A percentile compares a stretch with the other conserved stretches of the same genome.
phyloP scores from a whole-genome alignment of 2,888 invertebrate species.

The Lamproptera curius region DNA sequence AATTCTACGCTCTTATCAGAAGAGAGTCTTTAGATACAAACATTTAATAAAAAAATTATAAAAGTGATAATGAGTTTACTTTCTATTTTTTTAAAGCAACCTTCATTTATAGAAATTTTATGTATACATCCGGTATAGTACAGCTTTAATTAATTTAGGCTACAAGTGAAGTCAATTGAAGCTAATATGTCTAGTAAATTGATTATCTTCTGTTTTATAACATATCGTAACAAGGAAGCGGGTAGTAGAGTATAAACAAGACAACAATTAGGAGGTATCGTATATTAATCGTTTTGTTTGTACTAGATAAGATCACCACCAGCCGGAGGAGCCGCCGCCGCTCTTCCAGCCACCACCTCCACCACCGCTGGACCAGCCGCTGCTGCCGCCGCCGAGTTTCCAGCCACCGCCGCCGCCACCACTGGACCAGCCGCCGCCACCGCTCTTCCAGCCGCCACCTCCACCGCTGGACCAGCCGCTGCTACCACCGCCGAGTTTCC shows the following conservation, averaged over 20 bases:
- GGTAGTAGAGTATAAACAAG: constrained; percentile 4
- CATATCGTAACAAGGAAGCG: too few relatives aligned
- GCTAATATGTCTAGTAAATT: too few relatives aligned
- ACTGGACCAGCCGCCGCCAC: constrained; percentile 34
- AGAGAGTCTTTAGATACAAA: too few relatives aligned
- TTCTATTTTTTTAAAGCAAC: too few relatives aligned
- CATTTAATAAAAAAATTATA: too few relatives aligned
- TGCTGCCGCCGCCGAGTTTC: constrained; percentile 39
- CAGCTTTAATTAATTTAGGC: too few relatives aligned
- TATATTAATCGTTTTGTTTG: constrained; percentile 51
- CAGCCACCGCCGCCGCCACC: constrained; percentile 45
- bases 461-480: constrained; percentile 28
- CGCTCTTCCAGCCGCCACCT: constrained; percentile 35
- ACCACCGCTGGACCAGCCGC: constrained; percentile 31
- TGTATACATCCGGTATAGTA: too few relatives aligned
- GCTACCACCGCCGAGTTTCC: constrained; percentile 29
- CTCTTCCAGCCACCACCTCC: constrained; percentile 33
- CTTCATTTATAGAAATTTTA: too few relatives aligned
- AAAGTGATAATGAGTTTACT: too few relatives aligned
- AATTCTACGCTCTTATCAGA: too few relatives aligned
- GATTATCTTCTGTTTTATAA: too few relatives aligned
- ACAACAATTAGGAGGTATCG: constrained; percentile 42
- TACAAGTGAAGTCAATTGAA: too few relatives aligned
- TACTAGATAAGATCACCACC: constrained; percentile 51
- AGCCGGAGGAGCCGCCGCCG: constrained; percentile 43